These are phyloP conservation scores for Octonoba sinensis DNA, from an alignment of 2,888 invertebrate genomes.

Conservation along the genomic window DNA sequence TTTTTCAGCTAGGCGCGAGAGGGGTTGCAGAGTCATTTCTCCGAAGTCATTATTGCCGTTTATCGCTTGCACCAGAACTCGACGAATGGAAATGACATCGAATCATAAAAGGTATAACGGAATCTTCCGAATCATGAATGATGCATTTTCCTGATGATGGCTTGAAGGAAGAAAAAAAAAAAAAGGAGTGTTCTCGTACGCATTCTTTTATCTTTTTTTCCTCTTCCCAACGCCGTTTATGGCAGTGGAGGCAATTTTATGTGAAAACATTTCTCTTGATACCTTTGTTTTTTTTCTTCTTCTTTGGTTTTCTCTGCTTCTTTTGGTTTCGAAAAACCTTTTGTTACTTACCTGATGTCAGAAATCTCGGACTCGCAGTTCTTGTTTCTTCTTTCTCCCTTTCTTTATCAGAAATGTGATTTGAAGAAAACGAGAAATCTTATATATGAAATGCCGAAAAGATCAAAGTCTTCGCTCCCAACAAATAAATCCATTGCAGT, in stretches of 20 bases:
- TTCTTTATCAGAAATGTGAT: constrained; percentile 44
- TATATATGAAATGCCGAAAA: neutral
- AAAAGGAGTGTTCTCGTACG: too few relatives aligned
- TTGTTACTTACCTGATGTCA: neutral
- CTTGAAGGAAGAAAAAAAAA: neutral
- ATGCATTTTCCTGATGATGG: constrained; percentile 10
- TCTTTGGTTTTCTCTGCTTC: neutral
- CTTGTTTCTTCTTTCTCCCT: neutral
- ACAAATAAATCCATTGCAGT: neutral
- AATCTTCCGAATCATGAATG: constrained; percentile 24
- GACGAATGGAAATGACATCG: constrained; percentile 28
- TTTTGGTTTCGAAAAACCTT: neutral
- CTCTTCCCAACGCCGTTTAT: neutral
- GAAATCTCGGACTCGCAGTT: neutral
- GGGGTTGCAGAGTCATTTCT: neutral
- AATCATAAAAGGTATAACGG: constrained; percentile 21
- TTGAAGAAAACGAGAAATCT: constrained; percentile 6
- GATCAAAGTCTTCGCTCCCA: neutral
- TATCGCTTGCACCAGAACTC: neutral
- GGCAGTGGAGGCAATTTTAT: constrained; percentile 15
- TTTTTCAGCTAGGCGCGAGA: too few relatives aligned
- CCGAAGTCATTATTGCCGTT: constrained; percentile 28
- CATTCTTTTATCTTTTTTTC: too few relatives aligned
- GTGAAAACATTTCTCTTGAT: constrained; percentile 13
- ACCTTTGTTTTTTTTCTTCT: constrained; percentile 2